Percentiles rank a stretch among this genome's conserved stretches.
Evolutionary conservation across 30 jellyfish, hydroid and myxozoan genomes (phyloP).

Genomic region (Chironex yamaguchii): DNA sequence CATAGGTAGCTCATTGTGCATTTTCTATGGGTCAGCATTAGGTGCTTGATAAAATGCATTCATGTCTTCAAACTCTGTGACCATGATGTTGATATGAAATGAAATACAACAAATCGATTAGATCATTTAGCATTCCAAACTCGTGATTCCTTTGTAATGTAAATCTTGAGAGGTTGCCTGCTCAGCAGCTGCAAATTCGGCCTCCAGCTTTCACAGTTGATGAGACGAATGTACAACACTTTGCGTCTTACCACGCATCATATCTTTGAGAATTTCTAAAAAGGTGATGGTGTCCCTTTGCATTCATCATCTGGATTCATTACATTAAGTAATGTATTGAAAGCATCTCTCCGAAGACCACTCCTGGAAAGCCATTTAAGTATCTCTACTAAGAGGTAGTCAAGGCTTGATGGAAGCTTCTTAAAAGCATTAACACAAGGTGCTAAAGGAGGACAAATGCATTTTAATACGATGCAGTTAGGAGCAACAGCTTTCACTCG

Average conservation of each 20-base stretch:
- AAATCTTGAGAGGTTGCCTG: slow-evolving; percentile 52
- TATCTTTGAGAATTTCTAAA: slow-evolving; percentile 55
- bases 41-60: slow-evolving; percentile 73
- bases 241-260: slow-evolving; percentile 81
- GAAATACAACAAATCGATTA: slow-evolving; percentile 50
- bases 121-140: slow-evolving; percentile 62
- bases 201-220: slow-evolving; percentile 74
- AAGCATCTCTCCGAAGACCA: slow-evolving; percentile 67
- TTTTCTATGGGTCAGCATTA: slow-evolving; percentile 75
- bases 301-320: slow-evolving; percentile 70
- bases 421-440: slow-evolving; percentile 61
- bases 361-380: slow-evolving; percentile 80
- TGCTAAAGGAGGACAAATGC: slow-evolving; percentile 80
- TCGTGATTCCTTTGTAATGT: slow-evolving; percentile 65
- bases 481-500: slow-evolving; percentile 67
- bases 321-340: slow-evolving; percentile 42
- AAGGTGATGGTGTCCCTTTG: slow-evolving; percentile 65
- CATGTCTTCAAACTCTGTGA: slow-evolving; percentile 71
- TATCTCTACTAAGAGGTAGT: slow-evolving; percentile 64
- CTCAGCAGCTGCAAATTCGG: slow-evolving; percentile 67
- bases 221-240: slow-evolving; percentile 56
- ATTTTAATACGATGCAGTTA: slow-evolving; percentile 54
- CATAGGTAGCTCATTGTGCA: slow-evolving; percentile 56
- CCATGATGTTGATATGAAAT: slow-evolving; percentile 68
- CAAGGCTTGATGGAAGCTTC: slow-evolving; percentile 81